Conservation (phyloP, 1,140 invertebrate species). For the Acromyrmex charruanus region DNA sequence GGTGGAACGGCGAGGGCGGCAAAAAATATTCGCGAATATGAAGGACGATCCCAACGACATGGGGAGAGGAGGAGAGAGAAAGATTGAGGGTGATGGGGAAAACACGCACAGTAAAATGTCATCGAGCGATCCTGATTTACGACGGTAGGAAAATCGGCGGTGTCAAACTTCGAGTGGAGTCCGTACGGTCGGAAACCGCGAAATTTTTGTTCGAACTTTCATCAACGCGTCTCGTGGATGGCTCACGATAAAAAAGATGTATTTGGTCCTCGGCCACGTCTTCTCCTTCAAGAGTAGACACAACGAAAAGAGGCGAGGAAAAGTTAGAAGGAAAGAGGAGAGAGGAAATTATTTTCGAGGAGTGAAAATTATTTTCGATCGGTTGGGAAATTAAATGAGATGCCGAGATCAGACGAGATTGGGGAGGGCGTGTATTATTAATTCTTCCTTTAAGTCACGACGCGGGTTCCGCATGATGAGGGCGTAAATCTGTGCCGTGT, state of each 20-base stretch:
- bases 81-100: slow-evolving; percentile 61
- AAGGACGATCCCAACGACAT: not conserved
- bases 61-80: not conserved
- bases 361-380: slow-evolving; percentile 63
- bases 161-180: slow-evolving; percentile 68
- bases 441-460: slow-evolving; percentile 22
- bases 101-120: slow-evolving; percentile 78
- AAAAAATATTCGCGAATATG: slow-evolving; percentile 54
- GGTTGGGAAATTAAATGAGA: slow-evolving; percentile 46
- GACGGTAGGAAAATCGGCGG: slow-evolving; percentile 77
- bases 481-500: slow-evolving; percentile 4
- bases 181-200: slow-evolving; percentile 65
- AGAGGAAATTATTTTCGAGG: slow-evolving; percentile 46
- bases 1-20: slow-evolving; percentile 2
- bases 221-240: slow-evolving; percentile 56
- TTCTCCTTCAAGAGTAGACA: not conserved
- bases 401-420: not conserved
- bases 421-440: slow-evolving; percentile 12
- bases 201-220: slow-evolving; percentile 75
- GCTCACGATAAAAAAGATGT: slow-evolving; percentile 38
- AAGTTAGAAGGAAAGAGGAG: not conserved
- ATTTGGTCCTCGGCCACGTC: not conserved
- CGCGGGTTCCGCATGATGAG: not conserved
- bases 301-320: not conserved
- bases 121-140: slow-evolving; percentile 82